These are phyloP conservation scores for Probaryconus sp. DNA, from an alignment of 1,140 invertebrate genomes.

Conservation along the genomic window DNA sequence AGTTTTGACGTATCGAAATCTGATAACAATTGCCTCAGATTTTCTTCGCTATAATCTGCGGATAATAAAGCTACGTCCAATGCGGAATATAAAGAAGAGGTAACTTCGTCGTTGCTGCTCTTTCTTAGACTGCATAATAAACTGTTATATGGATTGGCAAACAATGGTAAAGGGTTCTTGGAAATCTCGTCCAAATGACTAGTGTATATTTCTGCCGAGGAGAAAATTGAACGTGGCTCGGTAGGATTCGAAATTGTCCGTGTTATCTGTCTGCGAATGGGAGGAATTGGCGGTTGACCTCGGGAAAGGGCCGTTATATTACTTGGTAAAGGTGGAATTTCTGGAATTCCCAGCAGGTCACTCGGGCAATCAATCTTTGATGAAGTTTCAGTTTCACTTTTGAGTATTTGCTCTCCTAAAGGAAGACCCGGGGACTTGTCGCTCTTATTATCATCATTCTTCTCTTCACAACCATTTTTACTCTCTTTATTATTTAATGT, in stretches of 20 bases:
- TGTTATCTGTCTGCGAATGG: conserved; percentile 21
- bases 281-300: conserved; percentile 38
- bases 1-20: conserved; percentile 52
- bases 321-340: conserved; percentile 50
- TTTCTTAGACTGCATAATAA: conserved; percentile 18
- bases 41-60: conserved; percentile 45
- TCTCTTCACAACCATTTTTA: too few species aligned
- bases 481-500: too few species aligned
- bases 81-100: conserved; percentile 36
- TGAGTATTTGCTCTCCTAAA: conserved; percentile 12
- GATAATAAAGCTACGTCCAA: too few species aligned
- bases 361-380: conserved; percentile 51
- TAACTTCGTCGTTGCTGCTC: too few species aligned
- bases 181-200: conserved; percentile 8
- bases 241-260: conserved; percentile 12
- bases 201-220: conserved; percentile 1
- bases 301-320: conserved; percentile 16
- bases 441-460: neutral
- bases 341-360: conserved; percentile 47
- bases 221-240: too few species aligned
- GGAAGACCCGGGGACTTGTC: neutral
- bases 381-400: conserved; percentile 51
- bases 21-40: conserved; percentile 40
- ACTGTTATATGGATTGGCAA: conserved; percentile 22
- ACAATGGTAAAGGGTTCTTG: conserved; percentile 10